Percentiles rank a stretch among this genome's conserved stretches.
Evolutionary conservation across 2,797 vertebrate species (phyloP).

Genomic region (Lepilemur ruficaudatus): DNA sequence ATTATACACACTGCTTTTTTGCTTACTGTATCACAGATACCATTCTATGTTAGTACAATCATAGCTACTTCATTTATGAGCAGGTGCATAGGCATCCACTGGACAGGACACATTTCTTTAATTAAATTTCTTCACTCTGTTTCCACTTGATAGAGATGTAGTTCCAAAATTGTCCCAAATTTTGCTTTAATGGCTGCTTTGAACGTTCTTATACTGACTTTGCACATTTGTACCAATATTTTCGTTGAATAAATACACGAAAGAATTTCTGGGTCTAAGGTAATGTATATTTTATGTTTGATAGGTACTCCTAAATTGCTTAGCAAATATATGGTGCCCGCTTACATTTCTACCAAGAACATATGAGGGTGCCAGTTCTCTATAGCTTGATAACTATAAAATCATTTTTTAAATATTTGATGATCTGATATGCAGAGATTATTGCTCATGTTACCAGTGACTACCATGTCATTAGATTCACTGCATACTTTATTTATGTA

Average conservation of each 20-base stretch:
- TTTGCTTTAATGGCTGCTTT: background rate
- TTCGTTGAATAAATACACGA: background rate
- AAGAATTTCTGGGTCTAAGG: background rate
- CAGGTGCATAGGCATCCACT: background rate
- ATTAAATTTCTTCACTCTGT: background rate
- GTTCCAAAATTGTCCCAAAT: background rate
- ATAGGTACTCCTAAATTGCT: background rate
- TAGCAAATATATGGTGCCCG: background rate
- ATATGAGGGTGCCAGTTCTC: background rate
- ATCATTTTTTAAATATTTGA: background rate
- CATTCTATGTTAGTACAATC: background rate
- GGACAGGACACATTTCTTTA: background rate
- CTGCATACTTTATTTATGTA: too few relatives aligned
- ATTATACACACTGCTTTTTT: background rate
- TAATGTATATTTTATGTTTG: background rate
- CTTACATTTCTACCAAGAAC: background rate
- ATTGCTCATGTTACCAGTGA: background rate
- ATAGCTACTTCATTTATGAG: background rate
- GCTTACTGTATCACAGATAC: background rate
- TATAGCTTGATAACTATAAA: background rate
- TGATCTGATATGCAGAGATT: background rate
- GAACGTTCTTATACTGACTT: background rate
- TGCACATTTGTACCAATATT: background rate
- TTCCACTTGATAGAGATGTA: background rate
- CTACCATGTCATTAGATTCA: background rate